These are phyloP conservation scores for Pipistrellus nathusii DNA, from an alignment of 2,797 vertebrate genomes.

Conservation along the genomic window DNA sequence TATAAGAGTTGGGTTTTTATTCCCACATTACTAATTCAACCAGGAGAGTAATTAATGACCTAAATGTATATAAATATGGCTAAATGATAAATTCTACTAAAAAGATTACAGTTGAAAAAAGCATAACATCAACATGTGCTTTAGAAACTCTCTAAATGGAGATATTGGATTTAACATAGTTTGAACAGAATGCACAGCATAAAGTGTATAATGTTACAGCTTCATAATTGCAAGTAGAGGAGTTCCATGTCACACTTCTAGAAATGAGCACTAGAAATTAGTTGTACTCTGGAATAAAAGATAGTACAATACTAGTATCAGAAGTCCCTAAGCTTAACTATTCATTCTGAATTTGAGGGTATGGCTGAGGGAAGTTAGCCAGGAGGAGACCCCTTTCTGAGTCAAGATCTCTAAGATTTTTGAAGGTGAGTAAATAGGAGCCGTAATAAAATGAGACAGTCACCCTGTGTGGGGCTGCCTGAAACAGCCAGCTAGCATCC, in stretches of 20 bases:
- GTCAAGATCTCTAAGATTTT: background rate
- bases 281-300: background rate
- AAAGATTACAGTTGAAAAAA: background rate
- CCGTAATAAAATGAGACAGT: background rate
- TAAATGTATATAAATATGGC: background rate
- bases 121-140: background rate
- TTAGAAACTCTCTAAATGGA: background rate
- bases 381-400: background rate
- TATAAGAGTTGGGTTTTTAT: background rate
- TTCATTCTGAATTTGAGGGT: background rate
- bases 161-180: background rate
- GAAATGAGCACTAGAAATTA: background rate
- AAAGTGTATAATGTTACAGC: background rate
- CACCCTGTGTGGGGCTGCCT: accelerated
- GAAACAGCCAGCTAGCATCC: background rate
- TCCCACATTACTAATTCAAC: background rate
- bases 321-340: background rate
- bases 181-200: background rate
- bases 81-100: background rate
- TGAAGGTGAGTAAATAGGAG: background rate
- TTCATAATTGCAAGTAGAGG: background rate
- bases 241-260: background rate
- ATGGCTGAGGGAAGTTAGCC: background rate
- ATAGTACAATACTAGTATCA: background rate
- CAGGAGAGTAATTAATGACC: background rate